Percentiles rank a stretch among this genome's conserved stretches.
These are phyloP conservation scores for Pterocles gutturalis DNA, from an alignment of 2,113 vertebrate genomes.

Conservation along the genomic window DNA sequence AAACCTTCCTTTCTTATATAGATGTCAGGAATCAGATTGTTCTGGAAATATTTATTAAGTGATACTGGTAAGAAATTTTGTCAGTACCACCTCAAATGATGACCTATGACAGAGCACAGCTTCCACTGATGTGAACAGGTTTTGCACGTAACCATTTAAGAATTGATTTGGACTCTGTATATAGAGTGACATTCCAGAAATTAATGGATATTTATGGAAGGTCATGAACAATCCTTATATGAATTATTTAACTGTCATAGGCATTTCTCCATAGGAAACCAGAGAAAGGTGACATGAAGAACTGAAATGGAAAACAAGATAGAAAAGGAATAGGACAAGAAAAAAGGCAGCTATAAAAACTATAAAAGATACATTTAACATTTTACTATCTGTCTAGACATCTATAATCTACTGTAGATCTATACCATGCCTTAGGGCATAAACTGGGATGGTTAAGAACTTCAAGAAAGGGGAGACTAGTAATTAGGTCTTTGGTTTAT, in stretches of 20 bases:
- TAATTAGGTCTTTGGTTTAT: not conserved
- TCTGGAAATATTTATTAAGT: not conserved
- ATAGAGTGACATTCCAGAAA: not conserved
- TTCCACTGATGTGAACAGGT: not conserved
- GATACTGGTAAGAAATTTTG: not conserved
- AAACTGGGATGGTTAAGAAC: not conserved
- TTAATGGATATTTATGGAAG: not conserved
- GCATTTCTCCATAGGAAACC: not conserved
- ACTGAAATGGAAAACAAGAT: not conserved
- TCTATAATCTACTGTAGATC: not conserved
- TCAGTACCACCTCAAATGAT: not conserved
- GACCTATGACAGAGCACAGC: not conserved
- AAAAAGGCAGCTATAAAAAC: not conserved
- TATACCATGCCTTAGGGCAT: not conserved
- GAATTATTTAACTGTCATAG: not conserved
- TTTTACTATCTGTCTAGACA: not conserved
- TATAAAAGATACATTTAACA: not conserved
- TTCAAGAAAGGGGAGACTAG: not conserved
- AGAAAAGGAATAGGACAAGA: not conserved
- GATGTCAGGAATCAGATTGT: not conserved
- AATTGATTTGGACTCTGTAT: not conserved
- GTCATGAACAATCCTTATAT: not conserved
- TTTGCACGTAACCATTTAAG: not conserved
- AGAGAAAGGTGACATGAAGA: not conserved
- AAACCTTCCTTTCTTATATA: not conserved